Percentiles rank a stretch among this genome's conserved stretches.
These are phyloP conservation scores for Rhinichthys klamathensis DNA, from an alignment of 2,113 vertebrate species.

Conservation along the genomic window DNA sequence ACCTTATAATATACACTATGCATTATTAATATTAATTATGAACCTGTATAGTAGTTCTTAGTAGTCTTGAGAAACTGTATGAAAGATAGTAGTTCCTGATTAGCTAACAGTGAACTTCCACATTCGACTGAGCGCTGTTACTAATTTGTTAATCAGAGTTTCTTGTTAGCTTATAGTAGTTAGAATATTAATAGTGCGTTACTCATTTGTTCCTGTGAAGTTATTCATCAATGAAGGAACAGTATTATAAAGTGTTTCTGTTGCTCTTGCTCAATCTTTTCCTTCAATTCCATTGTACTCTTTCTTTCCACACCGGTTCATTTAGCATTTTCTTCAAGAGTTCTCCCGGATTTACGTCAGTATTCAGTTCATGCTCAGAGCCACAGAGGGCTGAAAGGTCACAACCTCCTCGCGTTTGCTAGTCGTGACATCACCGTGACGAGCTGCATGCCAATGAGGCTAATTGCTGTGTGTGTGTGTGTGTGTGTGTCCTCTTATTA, in stretches of 20 bases:
- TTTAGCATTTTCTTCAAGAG: not conserved
- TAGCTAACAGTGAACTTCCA: too few species aligned
- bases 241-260: not conserved
- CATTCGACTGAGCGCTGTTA: too few species aligned
- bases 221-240: too few species aligned
- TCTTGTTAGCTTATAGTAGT: too few species aligned
- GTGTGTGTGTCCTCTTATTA: constrained; percentile 54
- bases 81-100: too few species aligned
- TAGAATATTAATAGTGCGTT: too few species aligned
- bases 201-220: too few species aligned
- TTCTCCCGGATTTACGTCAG: constrained; percentile 19
- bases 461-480: constrained; percentile 62
- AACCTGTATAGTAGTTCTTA: too few species aligned
- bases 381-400: constrained; percentile 67
- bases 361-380: constrained; percentile 62
- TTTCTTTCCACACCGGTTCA: not conserved
- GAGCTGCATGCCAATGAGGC: constrained; percentile 69
- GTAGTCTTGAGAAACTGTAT: too few species aligned
- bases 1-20: too few species aligned
- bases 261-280: not conserved
- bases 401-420: constrained; percentile 59
- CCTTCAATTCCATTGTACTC: not conserved
- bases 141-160: too few species aligned
- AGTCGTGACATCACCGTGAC: constrained; percentile 55
- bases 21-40: too few species aligned